Conservation (phyloP, 2,113 vertebrate species). For the Crypturellus undulatus region DNA sequence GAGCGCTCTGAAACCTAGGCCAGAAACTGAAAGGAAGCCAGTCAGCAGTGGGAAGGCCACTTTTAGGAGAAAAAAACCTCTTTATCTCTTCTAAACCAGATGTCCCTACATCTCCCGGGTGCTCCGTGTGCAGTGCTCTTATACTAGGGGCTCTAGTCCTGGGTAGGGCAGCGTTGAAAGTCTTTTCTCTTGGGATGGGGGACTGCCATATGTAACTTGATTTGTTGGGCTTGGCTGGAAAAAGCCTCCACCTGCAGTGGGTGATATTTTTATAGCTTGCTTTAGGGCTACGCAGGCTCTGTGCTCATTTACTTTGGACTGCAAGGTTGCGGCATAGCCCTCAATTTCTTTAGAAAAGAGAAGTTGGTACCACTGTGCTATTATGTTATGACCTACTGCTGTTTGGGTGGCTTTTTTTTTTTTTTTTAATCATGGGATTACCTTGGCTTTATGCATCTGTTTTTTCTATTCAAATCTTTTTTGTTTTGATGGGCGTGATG, state of each 20-base stretch:
- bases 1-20: neutral
- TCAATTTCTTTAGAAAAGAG: neutral
- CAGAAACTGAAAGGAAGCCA: slow-evolving; percentile 25
- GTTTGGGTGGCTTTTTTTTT: too few relatives aligned
- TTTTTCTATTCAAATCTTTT: neutral
- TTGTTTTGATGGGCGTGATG: neutral
- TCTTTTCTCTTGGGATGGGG: neutral
- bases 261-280: neutral
- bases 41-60: neutral
- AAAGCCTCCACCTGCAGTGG: neutral
- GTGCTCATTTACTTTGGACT: neutral
- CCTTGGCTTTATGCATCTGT: neutral
- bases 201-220: neutral
- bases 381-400: neutral
- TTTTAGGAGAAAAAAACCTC: neutral
- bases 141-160: neutral
- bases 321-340: neutral
- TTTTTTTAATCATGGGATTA: neutral
- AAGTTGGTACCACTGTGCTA: neutral
- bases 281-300: neutral
- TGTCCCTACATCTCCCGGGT: neutral
- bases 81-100: neutral
- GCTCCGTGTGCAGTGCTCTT: neutral
- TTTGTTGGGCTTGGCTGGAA: neutral
- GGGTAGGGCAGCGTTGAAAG: neutral